Conservation (phyloP, 2,113 vertebrate species). For the Chaetorhynchus papuensis region DNA sequence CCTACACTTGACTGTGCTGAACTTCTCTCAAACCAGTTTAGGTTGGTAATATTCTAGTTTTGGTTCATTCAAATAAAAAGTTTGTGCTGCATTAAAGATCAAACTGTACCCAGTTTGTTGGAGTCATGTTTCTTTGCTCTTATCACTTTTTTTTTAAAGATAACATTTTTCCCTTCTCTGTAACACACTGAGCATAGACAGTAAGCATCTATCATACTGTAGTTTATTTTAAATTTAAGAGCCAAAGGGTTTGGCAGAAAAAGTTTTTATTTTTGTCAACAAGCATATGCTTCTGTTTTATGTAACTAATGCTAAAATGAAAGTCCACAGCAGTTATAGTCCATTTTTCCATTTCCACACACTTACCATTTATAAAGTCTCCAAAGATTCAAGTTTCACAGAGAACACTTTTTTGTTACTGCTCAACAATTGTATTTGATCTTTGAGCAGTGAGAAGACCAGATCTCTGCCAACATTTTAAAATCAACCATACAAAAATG, state of each 20-base stretch:
- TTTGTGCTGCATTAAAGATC: neutral
- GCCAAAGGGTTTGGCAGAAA: neutral
- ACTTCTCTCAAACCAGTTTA: neutral
- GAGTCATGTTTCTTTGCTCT: neutral
- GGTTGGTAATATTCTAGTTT: neutral
- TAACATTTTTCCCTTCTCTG: neutral
- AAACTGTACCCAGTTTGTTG: neutral
- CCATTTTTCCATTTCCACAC: constrained; percentile 45
- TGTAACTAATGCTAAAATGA: constrained; percentile 13
- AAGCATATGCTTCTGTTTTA: constrained; percentile 19
- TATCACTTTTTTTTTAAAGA: neutral
- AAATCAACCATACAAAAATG: constrained; percentile 34
- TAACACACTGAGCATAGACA: neutral
- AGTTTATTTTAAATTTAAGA: constrained; percentile 39
- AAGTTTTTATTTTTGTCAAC: constrained; percentile 38
- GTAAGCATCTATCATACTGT: neutral
- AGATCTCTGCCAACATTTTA: neutral
- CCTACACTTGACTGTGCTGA: neutral
- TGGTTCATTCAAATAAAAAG: neutral
- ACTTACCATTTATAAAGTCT: constrained; percentile 3
- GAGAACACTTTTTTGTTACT: constrained; percentile 21
- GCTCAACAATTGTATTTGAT: neutral
- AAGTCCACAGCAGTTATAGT: neutral
- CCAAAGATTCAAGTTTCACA: neutral
- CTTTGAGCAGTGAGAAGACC: neutral